Conservation (phyloP, 2,888 invertebrate genomes). For the Choristoneura rosaceana region DNA sequence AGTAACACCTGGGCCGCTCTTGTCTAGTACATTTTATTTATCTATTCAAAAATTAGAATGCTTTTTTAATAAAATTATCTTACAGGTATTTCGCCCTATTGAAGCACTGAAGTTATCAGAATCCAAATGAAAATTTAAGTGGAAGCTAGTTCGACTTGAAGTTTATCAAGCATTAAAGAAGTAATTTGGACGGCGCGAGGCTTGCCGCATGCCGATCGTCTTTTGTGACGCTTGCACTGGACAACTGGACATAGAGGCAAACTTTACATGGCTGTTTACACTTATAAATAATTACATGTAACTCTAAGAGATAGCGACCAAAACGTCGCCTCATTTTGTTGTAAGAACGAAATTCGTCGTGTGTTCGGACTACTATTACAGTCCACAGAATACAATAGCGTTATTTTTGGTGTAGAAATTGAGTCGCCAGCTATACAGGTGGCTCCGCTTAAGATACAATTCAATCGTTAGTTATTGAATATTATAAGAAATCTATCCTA, state of each 20-base stretch:
- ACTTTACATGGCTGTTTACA: conserved; percentile 1
- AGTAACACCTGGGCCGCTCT: too few species aligned
- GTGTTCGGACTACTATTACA: conserved; percentile 4
- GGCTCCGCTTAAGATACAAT: not conserved
- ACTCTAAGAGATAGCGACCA: not conserved
- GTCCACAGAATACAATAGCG: not conserved
- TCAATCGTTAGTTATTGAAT: not conserved
- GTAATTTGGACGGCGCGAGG: not conserved
- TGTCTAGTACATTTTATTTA: too few species aligned
- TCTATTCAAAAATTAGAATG: too few species aligned
- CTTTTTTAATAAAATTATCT: conserved; percentile 34
- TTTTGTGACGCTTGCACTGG: not conserved
- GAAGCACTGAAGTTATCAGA: conserved; percentile 44
- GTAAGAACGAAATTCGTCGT: not conserved
- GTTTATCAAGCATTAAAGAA: conserved; percentile 11
- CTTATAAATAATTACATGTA: conserved; percentile 1
- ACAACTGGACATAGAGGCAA: not conserved
- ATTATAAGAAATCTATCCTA: not conserved
- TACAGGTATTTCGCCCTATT: conserved; percentile 63
- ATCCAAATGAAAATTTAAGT: conserved; percentile 12
- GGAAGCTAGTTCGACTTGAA: not conserved
- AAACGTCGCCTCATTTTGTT: not conserved
- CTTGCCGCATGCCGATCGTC: not conserved
- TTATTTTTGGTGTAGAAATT: not conserved
- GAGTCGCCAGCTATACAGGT: conserved; percentile 1